Evolutionary conservation across 2,888 invertebrate genomes (phyloP).

Genomic region (Harpagoxenus sublaevis): DNA sequence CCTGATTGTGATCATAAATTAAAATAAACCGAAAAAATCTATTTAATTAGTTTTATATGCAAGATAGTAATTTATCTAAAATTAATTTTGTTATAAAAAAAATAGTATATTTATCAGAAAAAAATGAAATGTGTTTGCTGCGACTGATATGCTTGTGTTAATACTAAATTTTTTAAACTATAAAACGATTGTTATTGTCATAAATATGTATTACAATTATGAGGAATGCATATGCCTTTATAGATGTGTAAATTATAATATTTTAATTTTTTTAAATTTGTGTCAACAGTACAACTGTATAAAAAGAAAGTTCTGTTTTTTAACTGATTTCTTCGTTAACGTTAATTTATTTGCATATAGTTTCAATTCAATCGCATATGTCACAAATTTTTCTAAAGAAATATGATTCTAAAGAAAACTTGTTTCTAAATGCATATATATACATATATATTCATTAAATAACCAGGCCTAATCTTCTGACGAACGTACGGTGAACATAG

Average conservation of each 20-base stretch:
- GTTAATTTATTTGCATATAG: slow-evolving; percentile 26
- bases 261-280: neutral
- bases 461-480: slow-evolving; percentile 3
- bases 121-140: no score
- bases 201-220: no score
- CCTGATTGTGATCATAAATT: slow-evolving; percentile 18
- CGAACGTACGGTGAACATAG: neutral
- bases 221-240: neutral
- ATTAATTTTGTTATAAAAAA: neutral
- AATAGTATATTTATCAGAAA: neutral
- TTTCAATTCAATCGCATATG: slow-evolving; percentile 18
- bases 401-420: slow-evolving; percentile 5
- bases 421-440: neutral
- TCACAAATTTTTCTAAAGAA: neutral
- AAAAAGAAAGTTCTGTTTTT: neutral
- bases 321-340: neutral
- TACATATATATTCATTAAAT: slow-evolving; percentile 25
- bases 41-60: slow-evolving; percentile 20
- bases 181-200: no score
- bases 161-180: no score
- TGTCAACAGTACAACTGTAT: neutral
- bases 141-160: no score
- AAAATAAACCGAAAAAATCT: neutral
- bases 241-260: neutral
- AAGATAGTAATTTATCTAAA: neutral